A percentile compares a stretch with the other conserved stretches of the same genome.
Conservation (phyloP, 2,888 invertebrate species). For the Tetropium fuscum region DNA sequence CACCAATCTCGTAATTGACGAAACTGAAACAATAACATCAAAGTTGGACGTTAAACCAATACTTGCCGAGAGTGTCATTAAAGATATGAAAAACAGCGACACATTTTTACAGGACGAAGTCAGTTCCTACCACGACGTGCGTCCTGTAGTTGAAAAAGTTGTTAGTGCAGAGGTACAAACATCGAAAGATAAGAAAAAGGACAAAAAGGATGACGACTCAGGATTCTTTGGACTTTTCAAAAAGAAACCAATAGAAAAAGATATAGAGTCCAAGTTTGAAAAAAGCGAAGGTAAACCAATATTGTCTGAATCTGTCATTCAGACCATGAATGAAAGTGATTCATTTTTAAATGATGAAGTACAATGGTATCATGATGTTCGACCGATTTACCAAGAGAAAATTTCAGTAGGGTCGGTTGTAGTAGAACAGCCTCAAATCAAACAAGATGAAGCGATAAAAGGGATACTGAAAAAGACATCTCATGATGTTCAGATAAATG, state of each 20-base stretch:
- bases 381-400: constrained; percentile 31
- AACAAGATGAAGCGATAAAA: constrained; percentile 14
- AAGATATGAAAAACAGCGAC: not conserved
- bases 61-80: not conserved
- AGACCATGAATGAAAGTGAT: not conserved
- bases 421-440: not conserved
- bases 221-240: constrained; percentile 41
- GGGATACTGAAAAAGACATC: constrained; percentile 40
- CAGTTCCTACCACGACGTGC: constrained; percentile 14
- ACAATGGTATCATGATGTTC: constrained; percentile 23
- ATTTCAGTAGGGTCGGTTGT: constrained; percentile 7
- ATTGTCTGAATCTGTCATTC: constrained; percentile 18
- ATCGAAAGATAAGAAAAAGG: not conserved
- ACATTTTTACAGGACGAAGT: constrained; percentile 24
- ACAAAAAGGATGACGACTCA: not conserved
- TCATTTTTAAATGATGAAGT: constrained; percentile 34
- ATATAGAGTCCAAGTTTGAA: constrained; percentile 8
- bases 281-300: not conserved
- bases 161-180: not conserved
- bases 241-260: constrained; percentile 39
- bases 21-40: not conserved
- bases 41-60: not conserved
- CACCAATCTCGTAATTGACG: constrained; percentile 23
- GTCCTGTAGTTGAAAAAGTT: not conserved
- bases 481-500: constrained; percentile 36